Evolutionary conservation across 2,888 invertebrate genomes (phyloP), one percentile per base, ranked within the genome.

Genomic region (Eledona agricola): DNA sequence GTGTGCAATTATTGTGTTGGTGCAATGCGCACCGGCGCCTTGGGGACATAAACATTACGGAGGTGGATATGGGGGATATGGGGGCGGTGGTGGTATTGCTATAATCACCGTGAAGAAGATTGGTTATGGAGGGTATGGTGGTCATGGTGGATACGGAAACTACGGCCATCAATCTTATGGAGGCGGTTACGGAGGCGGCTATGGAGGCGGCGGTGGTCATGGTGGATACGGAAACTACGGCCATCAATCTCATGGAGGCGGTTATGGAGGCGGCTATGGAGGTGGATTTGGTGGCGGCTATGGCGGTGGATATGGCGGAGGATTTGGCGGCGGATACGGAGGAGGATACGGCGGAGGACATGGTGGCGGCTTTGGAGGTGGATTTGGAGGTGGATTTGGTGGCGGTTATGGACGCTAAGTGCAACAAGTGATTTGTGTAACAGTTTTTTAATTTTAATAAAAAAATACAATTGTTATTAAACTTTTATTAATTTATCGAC

Each of bases 331-430:
- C 7, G 17, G 38, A 2, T 32, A 29, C 2, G 5, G 31, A 17
- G 43, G 49, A 1, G 40, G 40, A 5, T 10, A 11, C n/a, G 55
- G 55, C 3, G 28, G 34, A 11, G 55, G 55, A 5, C 9, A 26
- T 13, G 50, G 50, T 5, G 28, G 34, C 1, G 43, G 43, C 1
- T 26, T 35, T 13, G 51, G 51, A 10, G 22, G 46, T 3, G 45
- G 46, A 2, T 15, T 26, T 6, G 52, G 52, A 4, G 17, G 46
- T 5, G 53, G 47, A 7, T 11, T 17, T 4, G 55, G 51, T 15
- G 47, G 40, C 10, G 55, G 55, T 22, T 32, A 51, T 7, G 47
- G 55, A 25, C 15, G 46, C 15, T 31, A 42, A 11, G 29, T 17
- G 3, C 16, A 3, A 4, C 16, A 7, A 32, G 17, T 17, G 9